Percentiles rank a stretch among this genome's conserved stretches.
Conservation (phyloP, 37 sponge, comb jelly and placozoan genomes). For the Theonella swinhoei region DNA sequence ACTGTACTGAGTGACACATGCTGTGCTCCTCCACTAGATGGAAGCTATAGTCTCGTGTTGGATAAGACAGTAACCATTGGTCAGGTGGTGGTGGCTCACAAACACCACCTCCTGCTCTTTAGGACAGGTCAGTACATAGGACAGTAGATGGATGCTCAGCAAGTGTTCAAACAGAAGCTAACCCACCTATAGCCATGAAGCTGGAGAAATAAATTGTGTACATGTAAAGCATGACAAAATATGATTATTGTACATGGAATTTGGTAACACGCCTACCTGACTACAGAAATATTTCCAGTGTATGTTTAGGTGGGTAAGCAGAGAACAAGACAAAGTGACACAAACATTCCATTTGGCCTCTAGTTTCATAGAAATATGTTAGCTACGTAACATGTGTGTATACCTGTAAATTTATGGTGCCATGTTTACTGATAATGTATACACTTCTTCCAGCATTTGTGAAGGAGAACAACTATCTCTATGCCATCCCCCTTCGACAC, state of each 20-base stretch:
- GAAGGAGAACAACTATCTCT: constrained; percentile 63
- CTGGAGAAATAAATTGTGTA: too few relatives aligned
- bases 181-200: too few relatives aligned
- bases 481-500: constrained; percentile 46
- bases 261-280: too few relatives aligned
- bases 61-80: constrained; percentile 57
- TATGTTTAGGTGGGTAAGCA: too few relatives aligned
- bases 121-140: constrained; percentile 53
- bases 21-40: constrained; percentile 40
- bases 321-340: too few relatives aligned
- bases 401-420: neutral
- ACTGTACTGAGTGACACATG: neutral
- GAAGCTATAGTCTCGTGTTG: constrained; percentile 45
- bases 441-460: constrained; percentile 23
- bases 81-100: constrained; percentile 71
- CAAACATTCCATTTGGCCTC: too few relatives aligned
- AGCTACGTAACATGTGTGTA: too few relatives aligned
- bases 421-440: neutral
- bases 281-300: too few relatives aligned
- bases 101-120: constrained; percentile 63
- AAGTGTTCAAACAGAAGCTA: too few relatives aligned
- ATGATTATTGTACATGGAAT: neutral
- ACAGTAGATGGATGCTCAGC: neutral
- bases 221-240: neutral
- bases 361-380: too few relatives aligned